phyloP scores from a whole-genome alignment of 1,140 invertebrate species.

The Drosophila orosa region DNA sequence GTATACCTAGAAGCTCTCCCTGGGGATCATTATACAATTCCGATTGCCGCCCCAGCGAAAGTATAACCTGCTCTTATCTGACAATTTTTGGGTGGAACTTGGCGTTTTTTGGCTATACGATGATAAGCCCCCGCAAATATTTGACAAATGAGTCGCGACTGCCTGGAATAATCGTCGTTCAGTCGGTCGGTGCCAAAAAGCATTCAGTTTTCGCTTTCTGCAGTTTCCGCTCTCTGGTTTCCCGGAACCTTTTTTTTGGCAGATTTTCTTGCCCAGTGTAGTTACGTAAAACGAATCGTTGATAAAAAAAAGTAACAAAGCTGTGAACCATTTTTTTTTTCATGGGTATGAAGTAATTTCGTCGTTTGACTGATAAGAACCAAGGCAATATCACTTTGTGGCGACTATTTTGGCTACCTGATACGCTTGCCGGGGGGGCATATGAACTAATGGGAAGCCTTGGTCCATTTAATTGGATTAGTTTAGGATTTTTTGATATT shows the following conservation, averaged over 20 bases:
- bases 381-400: constrained; percentile 21
- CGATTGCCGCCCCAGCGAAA: constrained; percentile 7
- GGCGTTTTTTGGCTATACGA: not conserved
- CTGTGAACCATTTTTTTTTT: constrained; percentile 25
- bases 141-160: constrained; percentile 41
- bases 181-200: constrained; percentile 1
- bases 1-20: constrained; percentile 4
- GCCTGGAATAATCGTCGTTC: constrained; percentile 1
- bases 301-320: constrained; percentile 50
- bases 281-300: constrained; percentile 41
- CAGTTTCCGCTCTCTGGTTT: constrained; percentile 26
- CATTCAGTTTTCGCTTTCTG: constrained; percentile 16
- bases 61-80: constrained; percentile 38
- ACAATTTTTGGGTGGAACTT: constrained; percentile 21
- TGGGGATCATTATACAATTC: constrained; percentile 45
- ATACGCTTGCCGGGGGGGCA: constrained; percentile 20
- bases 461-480: not conserved
- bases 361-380: constrained; percentile 31
- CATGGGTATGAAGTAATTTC: constrained; percentile 46
- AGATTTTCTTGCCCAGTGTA: constrained; percentile 10
- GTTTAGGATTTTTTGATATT: not conserved
- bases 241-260: constrained; percentile 19
- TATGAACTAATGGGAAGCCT: not conserved
- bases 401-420: constrained; percentile 11
- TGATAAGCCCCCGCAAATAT: constrained; percentile 44